These are phyloP conservation scores for Mormyrus iriodes DNA, from an alignment of 2,113 vertebrate genomes.

Conservation along the genomic window DNA sequence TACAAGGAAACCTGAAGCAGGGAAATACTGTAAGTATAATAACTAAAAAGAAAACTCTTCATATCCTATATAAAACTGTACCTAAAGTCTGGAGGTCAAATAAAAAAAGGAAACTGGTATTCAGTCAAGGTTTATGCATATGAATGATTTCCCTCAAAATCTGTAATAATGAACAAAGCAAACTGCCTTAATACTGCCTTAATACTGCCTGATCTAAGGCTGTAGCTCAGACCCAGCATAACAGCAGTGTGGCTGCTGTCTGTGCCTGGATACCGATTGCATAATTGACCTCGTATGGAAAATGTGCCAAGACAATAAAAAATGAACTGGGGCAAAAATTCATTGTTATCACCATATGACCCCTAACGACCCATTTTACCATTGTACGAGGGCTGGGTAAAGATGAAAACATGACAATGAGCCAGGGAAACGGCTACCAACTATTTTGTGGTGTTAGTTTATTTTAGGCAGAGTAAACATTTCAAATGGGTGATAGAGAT, in stretches of 20 bases:
- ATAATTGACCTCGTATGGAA: background rate
- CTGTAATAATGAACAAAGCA: background rate
- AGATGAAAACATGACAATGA: slow-evolving; percentile 43
- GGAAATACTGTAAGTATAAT: background rate
- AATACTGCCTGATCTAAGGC: background rate
- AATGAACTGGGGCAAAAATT: background rate
- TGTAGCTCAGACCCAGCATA: background rate
- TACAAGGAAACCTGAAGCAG: background rate
- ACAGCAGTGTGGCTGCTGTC: background rate
- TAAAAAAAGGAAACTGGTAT: background rate
- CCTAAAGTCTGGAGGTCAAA: background rate
- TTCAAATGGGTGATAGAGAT: slow-evolving; percentile 50
- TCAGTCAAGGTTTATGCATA: background rate
- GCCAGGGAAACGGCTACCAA: slow-evolving; percentile 50
- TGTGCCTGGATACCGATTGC: background rate
- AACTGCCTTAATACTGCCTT: background rate
- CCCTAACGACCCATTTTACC: slow-evolving; percentile 40
- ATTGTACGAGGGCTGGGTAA: slow-evolving; percentile 46
- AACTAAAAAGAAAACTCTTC: background rate
- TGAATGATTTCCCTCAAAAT: background rate
- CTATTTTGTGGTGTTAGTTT: slow-evolving; percentile 55
- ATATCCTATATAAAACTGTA: slow-evolving; percentile 10
- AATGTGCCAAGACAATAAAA: slow-evolving; percentile 13
- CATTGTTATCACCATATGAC: slow-evolving; percentile 2
- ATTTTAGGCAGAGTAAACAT: slow-evolving; percentile 62